These are phyloP conservation scores for Brachionus angularis DNA, from an alignment of 1,140 invertebrate genomes.

Conservation along the genomic window DNA sequence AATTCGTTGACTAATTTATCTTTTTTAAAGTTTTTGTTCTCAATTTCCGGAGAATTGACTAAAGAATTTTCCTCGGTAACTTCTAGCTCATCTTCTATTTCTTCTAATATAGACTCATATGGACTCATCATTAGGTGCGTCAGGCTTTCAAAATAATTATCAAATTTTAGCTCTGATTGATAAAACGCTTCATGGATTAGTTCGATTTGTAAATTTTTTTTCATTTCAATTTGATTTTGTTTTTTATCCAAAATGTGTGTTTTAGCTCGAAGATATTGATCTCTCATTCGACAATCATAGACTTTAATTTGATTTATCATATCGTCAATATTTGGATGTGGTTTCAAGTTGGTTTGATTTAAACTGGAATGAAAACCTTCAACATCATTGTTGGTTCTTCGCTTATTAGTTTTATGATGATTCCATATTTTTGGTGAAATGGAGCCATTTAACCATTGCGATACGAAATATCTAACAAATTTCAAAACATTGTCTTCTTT, in stretches of 20 bases:
- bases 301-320: constrained; percentile 24
- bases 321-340: constrained; percentile 9
- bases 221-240: neutral
- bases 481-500: neutral
- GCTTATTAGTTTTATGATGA: constrained; percentile 3
- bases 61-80: constrained; percentile 1
- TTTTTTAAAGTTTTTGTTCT: neutral
- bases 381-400: constrained; percentile 20
- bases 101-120: constrained; percentile 9
- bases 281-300: neutral
- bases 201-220: constrained; percentile 14
- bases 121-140: constrained; percentile 17
- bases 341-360: neutral
- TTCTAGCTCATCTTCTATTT: neutral
- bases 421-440: constrained; percentile 27
- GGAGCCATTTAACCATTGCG: constrained; percentile 8
- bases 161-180: neutral
- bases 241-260: neutral
- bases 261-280: neutral
- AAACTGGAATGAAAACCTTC: constrained; percentile 26
- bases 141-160: constrained; percentile 2
- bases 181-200: constrained; percentile 25
- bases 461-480: neutral
- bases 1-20: too few relatives aligned
- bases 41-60: neutral